Evolutionary conservation across 2,113 vertebrate species (phyloP), one percentile per base, ranked within the genome.

Genomic region (Macaca mulatta): DNA sequence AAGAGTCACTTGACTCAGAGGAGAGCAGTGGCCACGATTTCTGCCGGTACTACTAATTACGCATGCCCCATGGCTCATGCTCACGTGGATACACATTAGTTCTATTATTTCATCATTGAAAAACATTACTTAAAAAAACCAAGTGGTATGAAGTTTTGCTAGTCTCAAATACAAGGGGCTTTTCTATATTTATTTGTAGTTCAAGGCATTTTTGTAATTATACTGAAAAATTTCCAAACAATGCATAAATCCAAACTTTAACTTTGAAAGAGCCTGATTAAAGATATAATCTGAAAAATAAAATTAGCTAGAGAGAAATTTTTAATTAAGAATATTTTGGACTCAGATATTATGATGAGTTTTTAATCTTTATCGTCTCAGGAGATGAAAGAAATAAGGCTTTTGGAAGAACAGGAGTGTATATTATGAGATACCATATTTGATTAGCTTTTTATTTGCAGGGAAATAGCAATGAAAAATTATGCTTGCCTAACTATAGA

Each of bases 321-420:
- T 93, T 93, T 80, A 88, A 70, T 90, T 67, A 84, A 57, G 23
- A 89, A 20, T 84, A 50, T 96, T 83, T 92, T 85, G 38, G 32
- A 11, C 32, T 96, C 25, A 92, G 30, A 89, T 93, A 9, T 75
- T 55, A 17, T 57, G 43, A 50, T 87, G 48, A 67, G 12, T 50
- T 95, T 97, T 86, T 83, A 85, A 74, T 81, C 16, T 93, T 96
- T 96, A 82, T 95, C 6, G 18, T 87, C 25, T 59, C 40, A 94
- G 27, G 59, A 80, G 92, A 78, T 86, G 22, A 84, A 92, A 70
- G 23, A 94, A 93, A 84, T 64, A 7, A 74, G 18, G 14, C 4
- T 89, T 93, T 96, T 92, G 77, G 82, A 87, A 94, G 45, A 90
- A 90, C 5, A 32, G 38, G 18, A 81, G 13, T 3, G 50, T 78